Base-by-base conservation (phyloP, 1,140 invertebrate genomes). In the Sycophila sp. region DNA sequence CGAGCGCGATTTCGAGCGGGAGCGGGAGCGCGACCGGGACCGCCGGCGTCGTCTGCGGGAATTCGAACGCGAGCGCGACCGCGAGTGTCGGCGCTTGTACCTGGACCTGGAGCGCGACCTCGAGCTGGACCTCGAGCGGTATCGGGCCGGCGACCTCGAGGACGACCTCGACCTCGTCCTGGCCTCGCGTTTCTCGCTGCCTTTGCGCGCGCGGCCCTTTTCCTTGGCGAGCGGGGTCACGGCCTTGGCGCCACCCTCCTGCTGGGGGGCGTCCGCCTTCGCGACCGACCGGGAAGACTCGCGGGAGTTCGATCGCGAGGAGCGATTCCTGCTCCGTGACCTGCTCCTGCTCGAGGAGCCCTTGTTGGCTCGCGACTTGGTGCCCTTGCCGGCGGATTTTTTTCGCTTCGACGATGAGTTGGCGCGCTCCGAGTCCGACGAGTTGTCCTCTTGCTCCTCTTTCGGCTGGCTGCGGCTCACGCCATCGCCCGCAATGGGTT, bases 331-430 rank as follows among this genome's bases (percentile, higher is more conserved):
- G 17, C 75, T 75, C 10, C 79, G 74, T 36, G 82, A 83, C 49
- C 80, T 80, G 70, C 82, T 85, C 36, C 82, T 72, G 55, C 83
- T 82, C n/a, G 79, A 78, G 6, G 73, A 76, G 64, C 68, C n/a
- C n/a, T n/a, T n/a, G n/a, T n/a, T n/a, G n/a, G n/a, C n/a, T n/a
- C n/a, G n/a, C n/a, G n/a, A n/a, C n/a, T n/a, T n/a, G n/a, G n/a
- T n/a, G n/a, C n/a, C n/a, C n/a, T n/a, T n/a, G n/a, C n/a, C n/a
- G n/a, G n/a, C n/a, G n/a, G n/a, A n/a, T n/a, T n/a, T n/a, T n/a
- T n/a, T n/a, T n/a, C n/a, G n/a, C n/a, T n/a, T n/a, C n/a, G n/a
- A n/a, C n/a, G n/a, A n/a, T n/a, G n/a, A n/a, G n/a, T n/a, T n/a
- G n/a, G n/a, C n/a, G n/a, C n/a, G n/a, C n/a, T 75, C 75, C 15